Percentiles rank a stretch among this genome's conserved stretches.
Evolutionary conservation across 2,113 vertebrate genomes (phyloP).

Genomic region (Psilopsiagon aymara): DNA sequence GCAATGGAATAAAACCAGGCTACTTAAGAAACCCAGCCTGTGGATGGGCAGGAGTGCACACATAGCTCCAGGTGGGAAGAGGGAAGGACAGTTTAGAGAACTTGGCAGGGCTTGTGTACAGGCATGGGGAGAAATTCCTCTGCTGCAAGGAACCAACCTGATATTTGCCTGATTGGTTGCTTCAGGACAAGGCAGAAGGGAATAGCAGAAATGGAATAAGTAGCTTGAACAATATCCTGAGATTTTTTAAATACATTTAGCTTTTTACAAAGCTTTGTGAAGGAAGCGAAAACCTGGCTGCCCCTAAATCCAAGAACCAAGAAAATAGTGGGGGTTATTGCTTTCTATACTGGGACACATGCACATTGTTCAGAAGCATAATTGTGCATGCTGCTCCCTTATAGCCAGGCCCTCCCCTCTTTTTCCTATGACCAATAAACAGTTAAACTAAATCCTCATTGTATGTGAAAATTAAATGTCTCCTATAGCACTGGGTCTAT

Average conservation of each 20-base stretch:
- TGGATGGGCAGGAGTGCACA: background rate
- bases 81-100: background rate
- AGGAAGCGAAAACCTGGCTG: background rate
- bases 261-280: background rate
- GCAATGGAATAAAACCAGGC: background rate
- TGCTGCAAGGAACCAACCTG: background rate
- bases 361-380: background rate
- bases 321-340: background rate
- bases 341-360: background rate
- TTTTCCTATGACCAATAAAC: background rate
- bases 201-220: background rate
- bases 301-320: background rate
- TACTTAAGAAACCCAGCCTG: background rate
- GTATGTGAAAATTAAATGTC: background rate
- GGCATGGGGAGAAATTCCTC: background rate
- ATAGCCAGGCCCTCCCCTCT: background rate
- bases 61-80: accelerated
- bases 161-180: background rate
- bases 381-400: background rate
- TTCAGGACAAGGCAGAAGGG: background rate
- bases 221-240: background rate
- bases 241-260: background rate
- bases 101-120: background rate
- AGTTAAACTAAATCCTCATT: background rate
- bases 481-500: background rate